Percentiles rank a stretch among this genome's conserved stretches.
Evolutionary conservation across 2,888 invertebrate genomes (phyloP).

Genomic region (Ornithoptera alexandrae): DNA sequence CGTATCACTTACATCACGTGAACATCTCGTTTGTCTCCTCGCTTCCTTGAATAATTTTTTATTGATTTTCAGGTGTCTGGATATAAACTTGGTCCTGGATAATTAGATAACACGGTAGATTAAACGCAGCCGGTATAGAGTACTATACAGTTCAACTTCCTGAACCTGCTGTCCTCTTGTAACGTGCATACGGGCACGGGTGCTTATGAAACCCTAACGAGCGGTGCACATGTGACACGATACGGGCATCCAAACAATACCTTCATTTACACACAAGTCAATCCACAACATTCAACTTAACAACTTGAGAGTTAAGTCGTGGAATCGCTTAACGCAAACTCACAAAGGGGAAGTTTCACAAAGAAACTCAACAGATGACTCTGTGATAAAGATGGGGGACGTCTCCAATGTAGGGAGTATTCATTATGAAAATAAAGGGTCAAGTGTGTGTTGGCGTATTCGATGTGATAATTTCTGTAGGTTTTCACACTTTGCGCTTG

Average conservation of each 20-base stretch:
- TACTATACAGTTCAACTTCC: slow-evolving; percentile 13
- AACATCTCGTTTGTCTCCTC: no score
- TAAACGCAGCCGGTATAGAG: slow-evolving; percentile 4
- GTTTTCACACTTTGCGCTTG: slow-evolving; percentile 34
- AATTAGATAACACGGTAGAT: not conserved
- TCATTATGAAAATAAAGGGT: slow-evolving; percentile 62
- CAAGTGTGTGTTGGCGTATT: slow-evolving; percentile 36
- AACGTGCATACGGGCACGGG: slow-evolving; percentile 35
- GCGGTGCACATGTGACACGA: slow-evolving; percentile 45
- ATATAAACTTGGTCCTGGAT: not conserved
- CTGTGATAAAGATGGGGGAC: slow-evolving; percentile 54
- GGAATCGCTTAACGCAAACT: slow-evolving; percentile 42
- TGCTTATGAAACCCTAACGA: slow-evolving; percentile 39
- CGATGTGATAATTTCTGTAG: slow-evolving; percentile 42
- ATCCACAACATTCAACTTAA: slow-evolving; percentile 50
- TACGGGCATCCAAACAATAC: slow-evolving; percentile 62
- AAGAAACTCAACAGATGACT: slow-evolving; percentile 71
- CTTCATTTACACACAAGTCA: slow-evolving; percentile 48
- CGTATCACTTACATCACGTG: no score
- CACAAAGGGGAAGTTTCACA: slow-evolving; percentile 54
- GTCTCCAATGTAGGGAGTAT: slow-evolving; percentile 49
- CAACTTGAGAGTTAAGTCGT: slow-evolving; percentile 44
- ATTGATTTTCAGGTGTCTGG: not conserved
- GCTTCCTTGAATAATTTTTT: no score
- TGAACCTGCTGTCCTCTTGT: slow-evolving; percentile 39